Evolutionary conservation across 2,113 vertebrate genomes (phyloP).

Genomic region (Nannospalax galili): DNA sequence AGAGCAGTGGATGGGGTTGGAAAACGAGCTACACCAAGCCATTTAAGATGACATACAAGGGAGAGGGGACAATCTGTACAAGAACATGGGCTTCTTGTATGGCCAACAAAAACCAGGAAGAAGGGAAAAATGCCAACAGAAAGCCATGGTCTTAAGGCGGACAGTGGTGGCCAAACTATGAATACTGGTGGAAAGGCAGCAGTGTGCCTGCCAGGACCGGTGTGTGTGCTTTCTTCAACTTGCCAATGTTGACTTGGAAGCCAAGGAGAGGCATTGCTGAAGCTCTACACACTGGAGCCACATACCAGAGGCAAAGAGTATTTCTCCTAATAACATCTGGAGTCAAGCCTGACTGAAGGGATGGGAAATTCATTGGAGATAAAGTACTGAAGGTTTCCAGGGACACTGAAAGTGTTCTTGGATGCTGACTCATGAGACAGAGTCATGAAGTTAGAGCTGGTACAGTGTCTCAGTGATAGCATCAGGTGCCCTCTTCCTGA

Average conservation of each 20-base stretch:
- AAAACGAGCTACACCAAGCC: background rate
- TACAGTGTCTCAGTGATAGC: background rate
- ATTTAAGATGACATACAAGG: background rate
- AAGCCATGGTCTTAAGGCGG: background rate
- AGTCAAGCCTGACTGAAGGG: background rate
- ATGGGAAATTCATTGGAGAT: background rate
- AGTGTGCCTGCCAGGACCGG: background rate
- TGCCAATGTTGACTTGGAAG: background rate
- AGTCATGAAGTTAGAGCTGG: background rate
- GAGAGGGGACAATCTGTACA: background rate
- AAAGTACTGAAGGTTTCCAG: background rate
- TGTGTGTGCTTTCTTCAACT: background rate
- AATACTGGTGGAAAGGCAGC: background rate
- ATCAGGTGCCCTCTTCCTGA: background rate
- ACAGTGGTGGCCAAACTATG: background rate
- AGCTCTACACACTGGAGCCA: background rate
- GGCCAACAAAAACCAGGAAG: background rate
- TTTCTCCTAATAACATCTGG: background rate
- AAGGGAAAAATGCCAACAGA: background rate
- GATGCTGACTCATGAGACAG: background rate
- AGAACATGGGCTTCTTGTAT: background rate
- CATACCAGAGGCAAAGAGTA: background rate
- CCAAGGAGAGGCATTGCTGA: background rate
- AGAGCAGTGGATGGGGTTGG: background rate
- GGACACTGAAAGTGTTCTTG: background rate